Conservation (phyloP, 2,888 invertebrate species). For the Trachelus iudaicus region DNA sequence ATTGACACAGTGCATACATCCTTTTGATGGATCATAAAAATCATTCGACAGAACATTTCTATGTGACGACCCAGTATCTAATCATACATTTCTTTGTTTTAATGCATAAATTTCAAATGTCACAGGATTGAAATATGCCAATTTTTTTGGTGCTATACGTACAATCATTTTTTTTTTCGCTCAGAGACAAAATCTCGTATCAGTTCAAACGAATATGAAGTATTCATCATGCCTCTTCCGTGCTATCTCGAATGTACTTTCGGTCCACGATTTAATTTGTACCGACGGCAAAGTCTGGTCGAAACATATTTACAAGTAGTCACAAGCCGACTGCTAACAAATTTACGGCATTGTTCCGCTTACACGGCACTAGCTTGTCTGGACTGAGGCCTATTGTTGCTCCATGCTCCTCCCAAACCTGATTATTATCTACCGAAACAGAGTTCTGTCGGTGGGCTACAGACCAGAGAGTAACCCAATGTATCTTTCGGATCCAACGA, state of each 20-base stretch:
- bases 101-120: too few species aligned
- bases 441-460: not conserved
- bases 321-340: slow-evolving; percentile 7
- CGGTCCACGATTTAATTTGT: not conserved
- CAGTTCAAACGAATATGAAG: too few species aligned
- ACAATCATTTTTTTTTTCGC: too few species aligned
- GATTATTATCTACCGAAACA: not conserved
- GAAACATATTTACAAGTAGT: not conserved
- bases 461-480: not conserved
- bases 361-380: not conserved
- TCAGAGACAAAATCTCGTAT: not conserved
- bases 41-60: too few species aligned
- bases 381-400: not conserved
- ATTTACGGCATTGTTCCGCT: slow-evolving; percentile 12
- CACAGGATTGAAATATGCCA: too few species aligned
- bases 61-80: too few species aligned
- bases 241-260: not conserved
- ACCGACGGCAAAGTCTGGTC: not conserved
- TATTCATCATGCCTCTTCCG: too few species aligned
- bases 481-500: not conserved
- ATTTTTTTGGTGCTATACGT: too few species aligned
- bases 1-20: not conserved
- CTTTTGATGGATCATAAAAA: too few species aligned
- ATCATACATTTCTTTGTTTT: too few species aligned
- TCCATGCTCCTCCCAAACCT: not conserved